Base-by-base conservation (phyloP, 2,888 invertebrate genomes). In the Drosophila quinaria region DNA sequence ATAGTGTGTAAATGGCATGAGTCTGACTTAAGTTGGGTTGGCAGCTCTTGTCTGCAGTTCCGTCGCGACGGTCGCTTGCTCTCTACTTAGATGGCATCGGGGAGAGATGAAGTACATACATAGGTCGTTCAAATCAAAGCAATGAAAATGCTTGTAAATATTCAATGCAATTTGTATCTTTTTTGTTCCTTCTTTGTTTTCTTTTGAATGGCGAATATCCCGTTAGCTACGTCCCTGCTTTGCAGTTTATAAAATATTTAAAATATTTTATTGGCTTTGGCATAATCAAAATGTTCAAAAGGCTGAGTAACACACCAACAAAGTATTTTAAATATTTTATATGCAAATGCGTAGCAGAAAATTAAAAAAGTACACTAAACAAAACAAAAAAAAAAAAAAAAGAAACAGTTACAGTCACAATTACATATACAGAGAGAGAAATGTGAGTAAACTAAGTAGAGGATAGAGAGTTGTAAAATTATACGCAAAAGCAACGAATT, bases 91-190 rank as follows among this genome's bases (percentile, higher is more conserved):
- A 42, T 39, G 61, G 35, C 13, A 37, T 37, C 25, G 33, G 33
- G 44, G 58, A 33, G 25, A 44, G 31, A 35, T 49, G 55, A 50
- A 29, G 29, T 29, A 29, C 29, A 29, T 29, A 15, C 42, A 29
- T 41, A 49, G 87, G 85, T 87, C 85, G 82, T 78, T 80, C 66
- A 89, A 81, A 86, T 87, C 80, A 90, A 90, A 87, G 91, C 86
- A 84, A 87, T 90, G 89, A 91, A 91, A 91, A 91, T 91, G 90
- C 91, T 88, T 90, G 91, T 91, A 87, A 91, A 90, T 87, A 79
- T 81, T 79, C 79, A 87, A 80, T 86, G 81, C 87, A 85, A 78
- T 85, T 74, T 76, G 51, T 63, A 41, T 33, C 11, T 11, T 13
- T 22, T 60, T 41, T n/a, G n/a, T 17, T 10, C 9, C 3, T 44